A percentile compares a stretch with the other conserved stretches of the same genome.
phyloP scores from a whole-genome alignment of 2,888 invertebrate genomes.

The Unio pictorum region DNA sequence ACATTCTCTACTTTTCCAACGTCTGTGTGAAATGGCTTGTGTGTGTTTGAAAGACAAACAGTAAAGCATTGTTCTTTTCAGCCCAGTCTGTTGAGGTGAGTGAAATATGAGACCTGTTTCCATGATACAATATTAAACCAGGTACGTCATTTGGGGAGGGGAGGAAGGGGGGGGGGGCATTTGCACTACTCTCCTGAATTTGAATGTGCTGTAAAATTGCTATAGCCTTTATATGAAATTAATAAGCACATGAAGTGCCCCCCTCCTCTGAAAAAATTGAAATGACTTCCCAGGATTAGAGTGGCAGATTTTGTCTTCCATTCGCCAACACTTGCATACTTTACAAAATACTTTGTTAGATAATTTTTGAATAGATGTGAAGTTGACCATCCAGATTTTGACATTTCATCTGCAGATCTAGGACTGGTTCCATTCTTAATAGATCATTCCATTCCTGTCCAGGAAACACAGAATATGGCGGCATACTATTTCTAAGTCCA shows the following conservation, averaged over 20 bases:
- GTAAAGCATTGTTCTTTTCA: neutral
- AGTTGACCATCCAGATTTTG: constrained; percentile 4
- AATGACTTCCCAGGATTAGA: neutral
- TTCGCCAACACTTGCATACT: neutral
- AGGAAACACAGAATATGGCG: constrained; percentile 4
- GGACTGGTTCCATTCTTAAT: too few relatives aligned
- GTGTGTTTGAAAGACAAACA: constrained; percentile 3
- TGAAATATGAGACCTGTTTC: constrained; percentile 1
- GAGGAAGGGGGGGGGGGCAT: too few relatives aligned
- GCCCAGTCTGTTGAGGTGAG: neutral
- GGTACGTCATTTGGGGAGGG: too few relatives aligned
- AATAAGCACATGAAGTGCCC: too few relatives aligned
- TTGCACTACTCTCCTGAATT: too few relatives aligned
- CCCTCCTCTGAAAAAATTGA: too few relatives aligned
- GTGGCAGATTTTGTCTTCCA: neutral
- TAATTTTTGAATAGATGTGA: neutral
- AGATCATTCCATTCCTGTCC: constrained; percentile 2
- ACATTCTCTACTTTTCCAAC: too few relatives aligned
- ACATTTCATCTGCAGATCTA: neutral
- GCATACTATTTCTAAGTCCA: too few relatives aligned
- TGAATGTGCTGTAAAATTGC: too few relatives aligned
- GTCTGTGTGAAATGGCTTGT: neutral
- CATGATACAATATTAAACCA: neutral
- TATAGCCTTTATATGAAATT: too few relatives aligned
- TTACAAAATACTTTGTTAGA: neutral